phyloP scores from a whole-genome alignment of 2,888 invertebrate species.

The Arctia plantaginis region DNA sequence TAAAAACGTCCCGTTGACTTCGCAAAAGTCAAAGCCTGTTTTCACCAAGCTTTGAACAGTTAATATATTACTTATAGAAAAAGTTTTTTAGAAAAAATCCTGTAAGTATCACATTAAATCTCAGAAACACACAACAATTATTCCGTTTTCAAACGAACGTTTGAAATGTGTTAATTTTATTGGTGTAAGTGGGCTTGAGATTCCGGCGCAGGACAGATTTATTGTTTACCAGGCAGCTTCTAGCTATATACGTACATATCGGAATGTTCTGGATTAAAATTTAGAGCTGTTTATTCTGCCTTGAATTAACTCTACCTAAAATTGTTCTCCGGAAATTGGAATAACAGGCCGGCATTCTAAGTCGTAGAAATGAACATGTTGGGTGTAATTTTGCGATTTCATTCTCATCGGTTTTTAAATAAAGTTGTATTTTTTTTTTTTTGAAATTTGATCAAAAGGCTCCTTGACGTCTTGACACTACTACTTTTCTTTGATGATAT shows the following conservation, averaged over 20 bases:
- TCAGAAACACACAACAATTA: neutral
- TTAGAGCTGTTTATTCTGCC: slow-evolving; percentile 20
- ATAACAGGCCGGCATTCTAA: slow-evolving; percentile 13
- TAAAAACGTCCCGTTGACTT: no score
- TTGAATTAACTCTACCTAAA: slow-evolving; percentile 15
- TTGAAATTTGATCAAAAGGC: neutral
- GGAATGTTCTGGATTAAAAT: slow-evolving; percentile 23
- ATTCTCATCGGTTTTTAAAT: slow-evolving; percentile 16
- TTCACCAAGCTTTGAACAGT: no score
- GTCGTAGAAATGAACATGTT: slow-evolving; percentile 11
- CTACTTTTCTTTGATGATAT: neutral
- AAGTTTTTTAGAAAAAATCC: no score
- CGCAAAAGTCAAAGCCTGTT: no score
- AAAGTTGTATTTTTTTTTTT: slow-evolving; percentile 11
- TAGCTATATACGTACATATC: slow-evolving; percentile 10
- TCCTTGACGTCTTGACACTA: neutral
- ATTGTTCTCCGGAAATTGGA: slow-evolving; percentile 20
- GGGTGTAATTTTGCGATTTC: slow-evolving; percentile 18
- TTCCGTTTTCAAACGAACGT: neutral
- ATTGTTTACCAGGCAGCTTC: slow-evolving; percentile 17
- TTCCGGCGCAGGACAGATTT: slow-evolving; percentile 21
- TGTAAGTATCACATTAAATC: no score
- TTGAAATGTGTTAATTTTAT: neutral
- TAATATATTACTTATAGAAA: no score
- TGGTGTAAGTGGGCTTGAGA: slow-evolving; percentile 6